Conservation (phyloP, 2,888 invertebrate genomes). For the Gari tellinella region DNA sequence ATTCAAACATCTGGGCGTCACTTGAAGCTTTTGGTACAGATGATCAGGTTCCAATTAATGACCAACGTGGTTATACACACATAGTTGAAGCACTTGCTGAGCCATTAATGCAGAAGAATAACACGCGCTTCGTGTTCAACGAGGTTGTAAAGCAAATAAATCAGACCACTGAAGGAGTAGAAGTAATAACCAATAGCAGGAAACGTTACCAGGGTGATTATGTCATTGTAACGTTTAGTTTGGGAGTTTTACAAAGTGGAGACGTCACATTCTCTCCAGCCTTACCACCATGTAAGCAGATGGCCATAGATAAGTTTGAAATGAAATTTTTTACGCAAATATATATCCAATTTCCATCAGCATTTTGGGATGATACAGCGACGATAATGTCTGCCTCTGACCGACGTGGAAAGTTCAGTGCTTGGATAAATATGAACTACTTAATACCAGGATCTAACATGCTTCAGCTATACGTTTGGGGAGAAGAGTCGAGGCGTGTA, state of each 20-base stretch:
- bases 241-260: slow-evolving; percentile 56
- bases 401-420: too few species aligned
- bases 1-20: slow-evolving; percentile 16
- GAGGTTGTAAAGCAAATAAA: slow-evolving; percentile 32
- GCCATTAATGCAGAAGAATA: not conserved
- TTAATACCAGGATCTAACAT: slow-evolving; percentile 13
- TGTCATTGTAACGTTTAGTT: slow-evolving; percentile 56
- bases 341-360: slow-evolving; percentile 37
- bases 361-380: slow-evolving; percentile 48
- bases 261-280: slow-evolving; percentile 40
- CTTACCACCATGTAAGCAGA: slow-evolving; percentile 41
- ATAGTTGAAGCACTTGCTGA: slow-evolving; percentile 16
- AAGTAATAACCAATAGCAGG: slow-evolving; percentile 33
- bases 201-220: slow-evolving; percentile 30
- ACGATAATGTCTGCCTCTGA: not conserved
- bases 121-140: slow-evolving; percentile 36
- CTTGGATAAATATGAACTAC: too few species aligned
- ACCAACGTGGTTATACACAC: slow-evolving; percentile 27
- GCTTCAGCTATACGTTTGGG: slow-evolving; percentile 31
- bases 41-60: slow-evolving; percentile 27
- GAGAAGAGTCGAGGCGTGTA: slow-evolving; percentile 37
- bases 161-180: slow-evolving; percentile 19
- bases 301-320: slow-evolving; percentile 38
- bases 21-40: slow-evolving; percentile 19
- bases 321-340: slow-evolving; percentile 32